phyloP scores from a whole-genome alignment of 1,140 invertebrate species.

The Calephelis virginiensis region DNA sequence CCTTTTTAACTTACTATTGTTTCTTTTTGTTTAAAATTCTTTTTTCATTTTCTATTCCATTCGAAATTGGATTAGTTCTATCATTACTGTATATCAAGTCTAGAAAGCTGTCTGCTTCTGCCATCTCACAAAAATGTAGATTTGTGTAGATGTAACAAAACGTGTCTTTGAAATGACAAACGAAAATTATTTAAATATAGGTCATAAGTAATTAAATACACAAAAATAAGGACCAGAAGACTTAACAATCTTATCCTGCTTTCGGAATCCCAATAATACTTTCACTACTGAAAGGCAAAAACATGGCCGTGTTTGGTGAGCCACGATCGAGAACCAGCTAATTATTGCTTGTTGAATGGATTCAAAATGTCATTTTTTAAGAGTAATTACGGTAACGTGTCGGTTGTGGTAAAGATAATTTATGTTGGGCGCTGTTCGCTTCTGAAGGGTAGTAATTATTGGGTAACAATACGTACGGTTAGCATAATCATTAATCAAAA shows the following conservation, averaged over 20 bases:
- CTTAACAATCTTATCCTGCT: background rate
- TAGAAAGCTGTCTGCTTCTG: too few species aligned
- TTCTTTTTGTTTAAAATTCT: too few species aligned
- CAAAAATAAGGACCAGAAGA: background rate
- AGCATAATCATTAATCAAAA: background rate
- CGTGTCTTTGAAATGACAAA: too few species aligned
- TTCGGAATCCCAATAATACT: background rate
- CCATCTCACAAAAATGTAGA: too few species aligned
- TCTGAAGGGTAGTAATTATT: conserved; percentile 13
- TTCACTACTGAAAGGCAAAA: conserved; percentile 6
- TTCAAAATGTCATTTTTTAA: conserved; percentile 17
- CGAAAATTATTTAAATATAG: too few species aligned
- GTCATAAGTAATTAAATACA: background rate
- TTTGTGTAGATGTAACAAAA: too few species aligned
- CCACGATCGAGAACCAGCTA: conserved; percentile 11
- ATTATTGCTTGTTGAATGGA: conserved; percentile 7
- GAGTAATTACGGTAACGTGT: conserved; percentile 16
- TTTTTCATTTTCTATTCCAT: too few species aligned
- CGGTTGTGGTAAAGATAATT: conserved; percentile 4
- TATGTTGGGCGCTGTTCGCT: conserved; percentile 5
- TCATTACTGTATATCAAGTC: too few species aligned
- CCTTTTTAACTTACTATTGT: too few species aligned
- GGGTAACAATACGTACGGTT: conserved; percentile 1
- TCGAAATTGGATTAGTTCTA: too few species aligned
- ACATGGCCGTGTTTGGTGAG: conserved; percentile 7